Evolutionary conservation across 2,113 vertebrate species (phyloP).

Genomic region (Steatornis caripensis): DNA sequence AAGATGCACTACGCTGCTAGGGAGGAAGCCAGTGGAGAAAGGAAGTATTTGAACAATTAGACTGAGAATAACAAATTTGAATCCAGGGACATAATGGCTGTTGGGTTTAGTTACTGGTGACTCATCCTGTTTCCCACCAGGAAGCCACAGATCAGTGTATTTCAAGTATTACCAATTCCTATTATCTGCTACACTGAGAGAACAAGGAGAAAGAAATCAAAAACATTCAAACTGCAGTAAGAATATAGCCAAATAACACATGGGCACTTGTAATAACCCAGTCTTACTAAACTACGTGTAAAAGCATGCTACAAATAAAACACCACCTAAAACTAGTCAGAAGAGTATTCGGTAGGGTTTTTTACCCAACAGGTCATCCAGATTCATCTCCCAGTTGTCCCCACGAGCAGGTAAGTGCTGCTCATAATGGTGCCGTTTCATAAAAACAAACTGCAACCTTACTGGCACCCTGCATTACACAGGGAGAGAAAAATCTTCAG

Average conservation of each 20-base stretch:
- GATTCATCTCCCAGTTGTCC: neutral
- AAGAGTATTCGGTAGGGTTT: neutral
- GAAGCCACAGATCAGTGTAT: slow-evolving; percentile 12
- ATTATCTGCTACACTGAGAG: neutral
- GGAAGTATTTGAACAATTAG: neutral
- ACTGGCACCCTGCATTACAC: neutral
- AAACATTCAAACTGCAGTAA: neutral
- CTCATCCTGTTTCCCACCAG: slow-evolving; percentile 20
- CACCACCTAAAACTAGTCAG: neutral
- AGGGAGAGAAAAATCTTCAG: neutral
- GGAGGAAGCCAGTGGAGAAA: neutral
- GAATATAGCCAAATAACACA: neutral
- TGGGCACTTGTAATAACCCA: neutral
- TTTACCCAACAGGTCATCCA: neutral
- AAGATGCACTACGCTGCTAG: neutral
- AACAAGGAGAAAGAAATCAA: slow-evolving; percentile 10
- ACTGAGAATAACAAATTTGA: neutral
- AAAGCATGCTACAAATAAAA: neutral
- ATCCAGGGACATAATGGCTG: neutral
- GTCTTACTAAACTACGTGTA: neutral
- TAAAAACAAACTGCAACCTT: neutral
- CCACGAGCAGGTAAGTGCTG: neutral
- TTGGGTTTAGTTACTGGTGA: slow-evolving; percentile 33
- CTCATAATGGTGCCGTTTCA: neutral
- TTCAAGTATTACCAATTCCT: slow-evolving; percentile 33